Percentiles rank a stretch among this genome's conserved stretches.
These are phyloP conservation scores for Anoplolepis gracilipes DNA, from an alignment of 1,140 invertebrate species.

Conservation along the genomic window DNA sequence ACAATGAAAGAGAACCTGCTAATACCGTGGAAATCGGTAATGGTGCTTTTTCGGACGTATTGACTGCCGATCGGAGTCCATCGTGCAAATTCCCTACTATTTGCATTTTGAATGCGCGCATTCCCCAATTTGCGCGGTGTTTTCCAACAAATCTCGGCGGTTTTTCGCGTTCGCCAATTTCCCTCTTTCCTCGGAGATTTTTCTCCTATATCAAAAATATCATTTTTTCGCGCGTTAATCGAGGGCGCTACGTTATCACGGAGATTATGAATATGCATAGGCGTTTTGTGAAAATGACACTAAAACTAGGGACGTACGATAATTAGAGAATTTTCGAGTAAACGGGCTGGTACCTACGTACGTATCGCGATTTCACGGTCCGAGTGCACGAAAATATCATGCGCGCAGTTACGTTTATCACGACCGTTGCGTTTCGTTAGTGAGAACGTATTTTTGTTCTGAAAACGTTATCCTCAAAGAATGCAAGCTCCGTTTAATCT, in stretches of 20 bases:
- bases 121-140: slow-evolving; percentile 32
- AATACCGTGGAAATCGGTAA: slow-evolving; percentile 34
- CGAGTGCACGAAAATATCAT: slow-evolving; percentile 7
- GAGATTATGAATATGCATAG: slow-evolving; percentile 58
- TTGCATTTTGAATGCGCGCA: slow-evolving; percentile 20
- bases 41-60: slow-evolving; percentile 9
- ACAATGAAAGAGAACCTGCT: slow-evolving; percentile 42
- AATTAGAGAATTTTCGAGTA: slow-evolving; percentile 48
- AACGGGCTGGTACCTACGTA: background rate
- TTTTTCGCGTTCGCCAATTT: slow-evolving; percentile 5
- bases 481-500: slow-evolving; percentile 75
- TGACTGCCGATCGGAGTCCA: background rate
- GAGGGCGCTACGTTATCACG: slow-evolving; percentile 36
- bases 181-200: background rate
- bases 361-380: slow-evolving; percentile 56
- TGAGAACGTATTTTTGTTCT: slow-evolving; percentile 61
- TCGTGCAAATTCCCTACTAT: slow-evolving; percentile 19
- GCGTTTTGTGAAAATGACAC: slow-evolving; percentile 43
- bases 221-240: slow-evolving; percentile 49
- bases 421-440: slow-evolving; percentile 31
- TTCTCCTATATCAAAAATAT: slow-evolving; percentile 30
- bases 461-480: slow-evolving; percentile 65
- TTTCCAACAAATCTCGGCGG: slow-evolving; percentile 26
- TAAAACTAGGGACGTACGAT: slow-evolving; percentile 43
- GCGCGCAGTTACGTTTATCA: slow-evolving; percentile 37